phyloP scores from a whole-genome alignment of 2,113 vertebrate species.

The Pungitius pungitius region DNA sequence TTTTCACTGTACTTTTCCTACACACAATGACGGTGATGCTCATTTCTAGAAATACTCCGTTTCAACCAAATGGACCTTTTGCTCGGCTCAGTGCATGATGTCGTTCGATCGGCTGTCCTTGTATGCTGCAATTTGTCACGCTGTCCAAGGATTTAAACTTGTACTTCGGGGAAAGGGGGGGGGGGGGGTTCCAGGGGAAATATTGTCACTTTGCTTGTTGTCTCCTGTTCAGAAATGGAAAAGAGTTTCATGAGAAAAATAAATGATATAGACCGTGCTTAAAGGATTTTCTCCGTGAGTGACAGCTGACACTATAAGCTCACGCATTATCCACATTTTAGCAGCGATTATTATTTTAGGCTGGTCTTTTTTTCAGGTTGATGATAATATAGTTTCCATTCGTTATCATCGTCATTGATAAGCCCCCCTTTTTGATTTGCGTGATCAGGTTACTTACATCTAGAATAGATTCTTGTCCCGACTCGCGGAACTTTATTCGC shows the following conservation, averaged over 20 bases:
- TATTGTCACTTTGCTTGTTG: too few relatives aligned
- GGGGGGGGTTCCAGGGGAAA: too few relatives aligned
- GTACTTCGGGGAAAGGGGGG: neutral
- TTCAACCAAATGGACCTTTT: neutral
- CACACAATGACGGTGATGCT: neutral
- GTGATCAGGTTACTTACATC: neutral
- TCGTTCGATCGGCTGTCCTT: neutral
- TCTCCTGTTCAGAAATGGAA: neutral
- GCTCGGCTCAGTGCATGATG: neutral
- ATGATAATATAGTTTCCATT: neutral
- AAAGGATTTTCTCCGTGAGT: neutral
- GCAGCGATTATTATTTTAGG: too few relatives aligned
- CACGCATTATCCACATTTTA: neutral
- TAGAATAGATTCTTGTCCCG: too few relatives aligned
- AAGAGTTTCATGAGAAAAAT: neutral
- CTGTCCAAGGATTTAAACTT: slow-evolving; percentile 19
- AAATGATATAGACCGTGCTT: neutral
- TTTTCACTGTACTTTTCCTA: neutral
- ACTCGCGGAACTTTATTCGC: too few relatives aligned
- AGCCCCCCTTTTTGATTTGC: neutral
- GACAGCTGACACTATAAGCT: neutral
- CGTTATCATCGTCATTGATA: neutral
- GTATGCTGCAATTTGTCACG: neutral
- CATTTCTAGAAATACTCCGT: neutral
- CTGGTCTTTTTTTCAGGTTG: neutral